phyloP scores from a whole-genome alignment of 2,797 vertebrate genomes.

The Todus mexicanus region DNA sequence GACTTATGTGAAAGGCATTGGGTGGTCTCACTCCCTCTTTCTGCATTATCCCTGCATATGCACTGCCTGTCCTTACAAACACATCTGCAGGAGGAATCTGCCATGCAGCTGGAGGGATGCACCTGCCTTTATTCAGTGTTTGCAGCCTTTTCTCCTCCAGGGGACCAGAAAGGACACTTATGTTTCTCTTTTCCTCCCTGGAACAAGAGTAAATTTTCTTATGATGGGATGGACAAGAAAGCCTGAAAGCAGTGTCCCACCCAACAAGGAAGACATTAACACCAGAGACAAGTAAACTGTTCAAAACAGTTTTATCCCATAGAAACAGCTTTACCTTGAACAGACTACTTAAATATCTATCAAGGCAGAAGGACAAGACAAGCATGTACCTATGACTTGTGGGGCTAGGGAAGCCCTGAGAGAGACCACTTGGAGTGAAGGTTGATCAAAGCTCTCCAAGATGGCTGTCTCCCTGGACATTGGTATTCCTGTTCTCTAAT shows the following conservation, averaged over 20 bases:
- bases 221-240: neutral
- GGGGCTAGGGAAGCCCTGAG: neutral
- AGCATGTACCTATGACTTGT: neutral
- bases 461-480: neutral
- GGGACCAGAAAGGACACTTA: neutral
- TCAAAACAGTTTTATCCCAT: neutral
- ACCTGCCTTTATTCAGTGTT: neutral
- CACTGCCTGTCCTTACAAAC: neutral
- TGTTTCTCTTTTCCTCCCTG: neutral
- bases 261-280: neutral
- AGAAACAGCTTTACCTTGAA: neutral
- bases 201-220: neutral
- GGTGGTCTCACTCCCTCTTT: neutral
- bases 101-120: neutral
- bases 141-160: neutral
- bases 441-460: neutral
- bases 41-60: neutral
- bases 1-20: neutral
- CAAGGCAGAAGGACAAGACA: neutral
- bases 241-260: neutral
- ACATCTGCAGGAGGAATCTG: neutral
- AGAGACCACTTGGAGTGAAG: fast-evolving
- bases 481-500: neutral
- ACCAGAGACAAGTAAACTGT: neutral
- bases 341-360: neutral